Evolutionary conservation across 2,888 invertebrate genomes (phyloP).

Genomic region (Geophilus truncorum): DNA sequence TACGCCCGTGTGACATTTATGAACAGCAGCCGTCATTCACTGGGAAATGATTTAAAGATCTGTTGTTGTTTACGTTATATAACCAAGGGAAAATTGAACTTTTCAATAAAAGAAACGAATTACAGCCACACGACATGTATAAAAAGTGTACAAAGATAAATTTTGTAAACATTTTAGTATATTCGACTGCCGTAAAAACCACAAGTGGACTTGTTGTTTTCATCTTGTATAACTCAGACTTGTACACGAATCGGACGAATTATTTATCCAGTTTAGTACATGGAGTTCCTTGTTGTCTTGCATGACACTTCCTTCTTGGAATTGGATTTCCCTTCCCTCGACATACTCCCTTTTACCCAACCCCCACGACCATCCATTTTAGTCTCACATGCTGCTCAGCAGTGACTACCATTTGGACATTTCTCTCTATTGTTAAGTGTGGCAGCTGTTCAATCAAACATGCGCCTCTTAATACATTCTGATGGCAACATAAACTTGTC

Average conservation of each 20-base stretch:
- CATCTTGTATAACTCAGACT: not conserved
- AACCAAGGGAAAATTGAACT: not conserved
- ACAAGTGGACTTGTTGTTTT: not conserved
- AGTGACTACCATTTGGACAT: not conserved
- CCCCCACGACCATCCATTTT: not conserved
- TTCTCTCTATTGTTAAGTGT: not conserved
- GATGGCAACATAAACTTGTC: slow-evolving; percentile 12
- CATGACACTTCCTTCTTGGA: slow-evolving; percentile 6
- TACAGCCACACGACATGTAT: too few species aligned
- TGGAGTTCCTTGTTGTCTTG: not conserved
- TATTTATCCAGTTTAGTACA: not conserved
- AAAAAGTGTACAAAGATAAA: too few species aligned
- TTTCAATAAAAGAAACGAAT: not conserved
- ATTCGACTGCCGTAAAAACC: too few species aligned
- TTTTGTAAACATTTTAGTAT: too few species aligned
- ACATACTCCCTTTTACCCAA: not conserved
- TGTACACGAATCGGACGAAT: not conserved
- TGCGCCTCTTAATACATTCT: slow-evolving; percentile 12
- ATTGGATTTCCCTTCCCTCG: not conserved
- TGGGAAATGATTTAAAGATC: not conserved
- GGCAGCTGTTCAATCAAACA: slow-evolving; percentile 15
- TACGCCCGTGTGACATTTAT: not conserved
- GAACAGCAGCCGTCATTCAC: not conserved
- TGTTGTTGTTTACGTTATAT: not conserved
- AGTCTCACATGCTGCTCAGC: not conserved